phyloP scores from a whole-genome alignment of 2,797 vertebrate species.

The Rhinoraja longicauda region DNA sequence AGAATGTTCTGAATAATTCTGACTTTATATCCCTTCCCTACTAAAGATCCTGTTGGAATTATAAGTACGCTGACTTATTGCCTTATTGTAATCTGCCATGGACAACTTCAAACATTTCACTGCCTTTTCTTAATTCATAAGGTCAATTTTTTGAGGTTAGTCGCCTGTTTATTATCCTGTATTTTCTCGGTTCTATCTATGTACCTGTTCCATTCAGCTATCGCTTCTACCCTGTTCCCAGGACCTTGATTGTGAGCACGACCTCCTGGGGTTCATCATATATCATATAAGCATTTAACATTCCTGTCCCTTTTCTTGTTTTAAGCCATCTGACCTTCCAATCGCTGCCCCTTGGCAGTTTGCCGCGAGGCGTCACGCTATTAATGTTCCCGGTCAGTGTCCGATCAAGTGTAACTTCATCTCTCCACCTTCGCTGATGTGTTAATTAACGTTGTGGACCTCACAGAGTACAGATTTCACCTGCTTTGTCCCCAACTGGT shows the following conservation, averaged over 20 bases:
- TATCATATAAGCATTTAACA: not conserved
- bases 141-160: not conserved
- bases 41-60: not conserved
- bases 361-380: not conserved
- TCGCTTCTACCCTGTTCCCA: not conserved
- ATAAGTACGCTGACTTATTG: not conserved
- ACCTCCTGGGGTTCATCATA: not conserved
- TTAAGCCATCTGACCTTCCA: not conserved
- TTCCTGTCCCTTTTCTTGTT: not conserved
- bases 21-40: not conserved
- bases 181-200: not conserved
- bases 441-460: not conserved
- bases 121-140: constrained; percentile 2
- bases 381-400: not conserved
- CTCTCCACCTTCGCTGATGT: not conserved
- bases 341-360: not conserved
- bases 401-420: not conserved
- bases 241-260: not conserved
- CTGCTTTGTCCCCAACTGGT: not conserved
- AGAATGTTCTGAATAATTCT: not conserved
- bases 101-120: not conserved
- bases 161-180: not conserved
- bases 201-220: not conserved
- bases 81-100: not conserved
- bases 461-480: not conserved